These are phyloP conservation scores for Patella ulyssiponensis DNA, from an alignment of 2,888 invertebrate species.

Conservation along the genomic window DNA sequence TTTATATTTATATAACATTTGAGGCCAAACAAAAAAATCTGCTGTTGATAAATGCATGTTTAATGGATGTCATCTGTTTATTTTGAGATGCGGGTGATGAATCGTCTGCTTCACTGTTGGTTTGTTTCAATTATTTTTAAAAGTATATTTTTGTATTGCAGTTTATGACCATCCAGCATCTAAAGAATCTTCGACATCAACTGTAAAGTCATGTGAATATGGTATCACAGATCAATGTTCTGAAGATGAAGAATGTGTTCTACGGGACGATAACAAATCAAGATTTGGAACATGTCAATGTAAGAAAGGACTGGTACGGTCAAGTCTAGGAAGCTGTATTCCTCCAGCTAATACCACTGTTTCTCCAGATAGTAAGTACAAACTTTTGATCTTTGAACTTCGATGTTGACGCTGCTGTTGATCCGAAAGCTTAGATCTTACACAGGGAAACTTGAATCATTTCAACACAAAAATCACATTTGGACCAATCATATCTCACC, in stretches of 20 bases:
- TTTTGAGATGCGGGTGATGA: too few species aligned
- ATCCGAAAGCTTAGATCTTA: too few species aligned
- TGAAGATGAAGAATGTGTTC: conserved; percentile 29
- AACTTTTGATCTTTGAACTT: background rate
- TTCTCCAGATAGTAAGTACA: background rate
- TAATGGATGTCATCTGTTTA: too few species aligned
- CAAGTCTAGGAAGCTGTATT: background rate
- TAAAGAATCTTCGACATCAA: background rate
- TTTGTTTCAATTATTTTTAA: too few species aligned
- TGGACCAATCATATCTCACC: too few species aligned
- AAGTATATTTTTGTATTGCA: background rate
- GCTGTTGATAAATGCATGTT: too few species aligned
- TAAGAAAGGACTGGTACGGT: conserved; percentile 28
- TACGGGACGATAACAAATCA: conserved; percentile 27
- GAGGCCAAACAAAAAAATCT: too few species aligned
- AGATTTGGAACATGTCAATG: conserved; percentile 36
- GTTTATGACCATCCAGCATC: background rate
- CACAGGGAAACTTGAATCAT: too few species aligned
- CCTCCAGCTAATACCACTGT: background rate
- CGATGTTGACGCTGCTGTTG: too few species aligned
- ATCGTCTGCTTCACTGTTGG: too few species aligned
- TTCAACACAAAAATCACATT: too few species aligned
- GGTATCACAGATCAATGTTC: conserved; percentile 26
- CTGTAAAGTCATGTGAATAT: conserved; percentile 22
- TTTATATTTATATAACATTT: too few species aligned